These are phyloP conservation scores for Bos javanicus DNA, from an alignment of 2,113 vertebrate genomes.

Conservation along the genomic window DNA sequence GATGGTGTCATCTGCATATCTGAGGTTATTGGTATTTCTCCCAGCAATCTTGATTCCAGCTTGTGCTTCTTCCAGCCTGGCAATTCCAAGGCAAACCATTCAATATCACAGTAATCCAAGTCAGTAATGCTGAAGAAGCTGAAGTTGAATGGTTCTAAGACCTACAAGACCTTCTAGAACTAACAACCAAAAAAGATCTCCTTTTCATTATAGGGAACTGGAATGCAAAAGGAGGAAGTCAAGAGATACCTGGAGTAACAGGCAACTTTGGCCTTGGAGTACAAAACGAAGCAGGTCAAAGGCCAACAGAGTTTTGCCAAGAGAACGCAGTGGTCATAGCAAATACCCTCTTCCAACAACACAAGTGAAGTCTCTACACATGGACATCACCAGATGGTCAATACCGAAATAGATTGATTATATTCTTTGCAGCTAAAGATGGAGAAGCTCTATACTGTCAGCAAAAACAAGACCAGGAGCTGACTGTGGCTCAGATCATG, in stretches of 20 bases:
- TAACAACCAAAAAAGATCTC: neutral
- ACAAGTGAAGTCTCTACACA: neutral
- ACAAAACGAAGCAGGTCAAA: neutral
- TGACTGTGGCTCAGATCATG: neutral
- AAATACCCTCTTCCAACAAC: neutral
- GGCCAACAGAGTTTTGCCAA: neutral
- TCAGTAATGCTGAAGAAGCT: neutral
- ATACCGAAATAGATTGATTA: neutral
- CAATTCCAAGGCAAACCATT: neutral
- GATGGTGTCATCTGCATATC: neutral
- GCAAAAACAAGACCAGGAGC: neutral
- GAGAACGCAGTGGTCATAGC: neutral
- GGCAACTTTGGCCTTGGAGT: neutral
- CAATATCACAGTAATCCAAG: neutral
- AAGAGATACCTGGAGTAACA: neutral
- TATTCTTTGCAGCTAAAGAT: neutral
- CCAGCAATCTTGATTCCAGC: neutral
- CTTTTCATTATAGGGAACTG: neutral
- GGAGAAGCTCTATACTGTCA: neutral
- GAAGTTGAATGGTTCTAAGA: neutral
- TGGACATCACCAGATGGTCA: neutral
- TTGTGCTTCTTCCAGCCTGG: neutral
- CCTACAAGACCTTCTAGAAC: neutral
- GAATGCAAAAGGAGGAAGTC: neutral
- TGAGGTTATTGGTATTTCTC: neutral